Base-by-base conservation (phyloP, 2,797 vertebrate species). In the Enteromius trimaculatus region DNA sequence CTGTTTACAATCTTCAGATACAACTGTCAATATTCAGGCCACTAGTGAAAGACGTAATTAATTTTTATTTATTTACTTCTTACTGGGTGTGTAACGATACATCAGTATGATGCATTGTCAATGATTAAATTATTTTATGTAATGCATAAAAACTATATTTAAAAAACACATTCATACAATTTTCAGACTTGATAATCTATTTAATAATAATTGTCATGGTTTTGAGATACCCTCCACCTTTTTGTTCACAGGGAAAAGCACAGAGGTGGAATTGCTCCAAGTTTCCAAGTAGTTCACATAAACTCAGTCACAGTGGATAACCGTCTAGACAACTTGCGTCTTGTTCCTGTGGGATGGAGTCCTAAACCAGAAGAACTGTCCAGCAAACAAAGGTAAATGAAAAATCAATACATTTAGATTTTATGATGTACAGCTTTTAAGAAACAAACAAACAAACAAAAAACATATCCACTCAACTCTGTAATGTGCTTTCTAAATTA, bases 301-400 rank as follows among this genome's bases (percentile, higher is more conserved):
- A 99, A 99, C 68, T 96, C 96, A 0, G 98, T 99, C 83, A 99
- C 98, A 0, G 98, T 99, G 86, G 98, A 99, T 93, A 99, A 99
- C 91, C 95, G 98, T 77, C 93, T 99, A 80, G 98, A 99, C 93
- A 99, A 99, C 89, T 90, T 99, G 86, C 96, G 97, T 86, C 93
- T 99, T 17, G 97, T 98, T 80, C 97, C 97, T 0, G 95, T 96
- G 90, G 97, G 97, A 0, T 97, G 97, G 97, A 96, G 96, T 86
- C 97, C 97, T 79, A 97, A 96, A 90, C 96, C 97, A 0, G 98
- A 99, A 86, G 98, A 99, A 88, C 92, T 97, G 79, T 98, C 98
- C 8, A 98, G 98, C 93, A 99, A 99, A 88, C 98, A 99, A 91
- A 98, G 98, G 98, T 97, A 42, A 42, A 64, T 49, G 34, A 49